A percentile compares a stretch with the other conserved stretches of the same genome.
These are phyloP conservation scores for silkworm (Bombyx mori) DNA, from an alignment of 1,140 invertebrate genomes.

Conservation along the genomic window ASM3026992v2 NC_085110.1:5010001-5010500, in stretches of 20 bases:
- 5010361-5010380: slow-evolving; percentile 20
- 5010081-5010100: too few species aligned
- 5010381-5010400: too few species aligned
- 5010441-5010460: too few species aligned
- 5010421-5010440: too few species aligned
- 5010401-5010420: too few species aligned
- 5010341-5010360: slow-evolving; percentile 22
- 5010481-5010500: too few species aligned
- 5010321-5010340: slow-evolving; percentile 33
- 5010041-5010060: too few species aligned
- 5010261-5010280: slow-evolving; percentile 49
- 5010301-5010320: slow-evolving; percentile 41
- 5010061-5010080: too few species aligned
- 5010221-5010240: slow-evolving; percentile 36
- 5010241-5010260: slow-evolving; percentile 56
- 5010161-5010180: slow-evolving; percentile 19
- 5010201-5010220: slow-evolving; percentile 53
- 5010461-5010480: too few species aligned
- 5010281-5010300: slow-evolving; percentile 26
- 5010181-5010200: slow-evolving; percentile 41
- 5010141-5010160: slow-evolving; percentile 11
- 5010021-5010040: too few species aligned
- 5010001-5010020: too few species aligned
- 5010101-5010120: too few species aligned
- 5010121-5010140: slow-evolving; percentile 8